Base-by-base conservation (phyloP, 2,888 invertebrate genomes). In the Hypomecis punctinalis region DNA sequence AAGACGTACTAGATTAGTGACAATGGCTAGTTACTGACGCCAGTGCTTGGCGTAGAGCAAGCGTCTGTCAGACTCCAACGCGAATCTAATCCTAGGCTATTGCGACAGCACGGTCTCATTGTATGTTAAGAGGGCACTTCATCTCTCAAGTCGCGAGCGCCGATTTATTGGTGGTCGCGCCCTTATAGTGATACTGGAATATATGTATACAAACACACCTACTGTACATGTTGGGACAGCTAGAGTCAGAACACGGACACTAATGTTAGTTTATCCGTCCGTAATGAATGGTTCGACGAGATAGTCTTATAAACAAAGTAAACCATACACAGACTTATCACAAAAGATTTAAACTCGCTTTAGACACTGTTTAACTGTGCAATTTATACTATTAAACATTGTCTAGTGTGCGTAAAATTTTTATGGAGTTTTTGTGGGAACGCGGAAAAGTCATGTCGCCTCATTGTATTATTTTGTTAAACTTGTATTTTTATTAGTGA, bases 41-140 rank as follows among this genome's bases (percentile, higher is more conserved):
- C 61, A 85, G 84, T 75, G 72, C 74, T 76, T 66, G 63, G 57
- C 59, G 59, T 61, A 66, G 70, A 74, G 63, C 71, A 72, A 80
- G 75, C 73, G 70, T 68, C 72, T 75, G 70, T 75, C 74, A 76
- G 76, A 76, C 79, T 77, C 77, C 71, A 80, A 79, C 77, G 77
- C 77, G 77, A 81, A 80, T 74, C 84, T 81, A 80, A 82, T 85
- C 83, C 79, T 77, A 80, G 80, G 80, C 77, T 74, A 78, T 89
- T 89, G 89, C 89, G 86, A 85, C 85, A 89, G 80, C 82, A 76
- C 79, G 82, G 80, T 79, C 88, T 89, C 91, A 93, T 93, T 93
- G 91, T 93, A 93, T 93, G 92, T 90, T 89, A 93, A 93, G 85
- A 88, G 90, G 81, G 88, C 86, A 91, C 91, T 91, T 88, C 92